Conservation (phyloP, 2,113 vertebrate genomes). For the Speoplatyrhinus poulsoni region DNA sequence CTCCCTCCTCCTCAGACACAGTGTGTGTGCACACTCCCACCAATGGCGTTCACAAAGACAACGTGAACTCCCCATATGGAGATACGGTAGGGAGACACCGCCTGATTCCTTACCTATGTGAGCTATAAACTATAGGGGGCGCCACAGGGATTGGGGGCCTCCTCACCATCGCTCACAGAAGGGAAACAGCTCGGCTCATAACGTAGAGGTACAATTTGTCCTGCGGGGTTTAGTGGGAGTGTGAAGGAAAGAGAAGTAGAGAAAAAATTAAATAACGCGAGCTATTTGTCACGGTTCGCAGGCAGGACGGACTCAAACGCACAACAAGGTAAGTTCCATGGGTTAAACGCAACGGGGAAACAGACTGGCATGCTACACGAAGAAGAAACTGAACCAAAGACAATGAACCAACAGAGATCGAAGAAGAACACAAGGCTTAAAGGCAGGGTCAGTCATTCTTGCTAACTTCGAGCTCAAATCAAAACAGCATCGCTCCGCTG, state of each 20-base stretch:
- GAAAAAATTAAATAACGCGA: slow-evolving; percentile 2
- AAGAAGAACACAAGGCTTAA: too few relatives aligned
- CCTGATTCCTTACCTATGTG: slow-evolving; percentile 25
- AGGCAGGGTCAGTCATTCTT: too few relatives aligned
- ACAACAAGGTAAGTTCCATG: too few relatives aligned
- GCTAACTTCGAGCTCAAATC: too few relatives aligned
- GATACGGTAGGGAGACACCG: slow-evolving; percentile 18
- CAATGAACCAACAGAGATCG: too few relatives aligned
- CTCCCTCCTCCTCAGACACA: neutral
- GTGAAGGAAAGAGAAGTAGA: neutral
- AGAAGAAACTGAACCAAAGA: too few relatives aligned
- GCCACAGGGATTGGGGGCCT: slow-evolving; percentile 11
- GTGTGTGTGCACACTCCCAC: slow-evolving; percentile 12
- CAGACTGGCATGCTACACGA: too few relatives aligned
- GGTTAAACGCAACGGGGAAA: too few relatives aligned
- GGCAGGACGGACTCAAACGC: too few relatives aligned
- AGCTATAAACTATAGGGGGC: neutral
- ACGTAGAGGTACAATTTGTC: slow-evolving; percentile 23
- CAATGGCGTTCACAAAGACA: slow-evolving; percentile 37
- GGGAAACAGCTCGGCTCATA: neutral
- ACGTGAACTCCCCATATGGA: slow-evolving; percentile 19
- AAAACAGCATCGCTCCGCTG: too few relatives aligned
- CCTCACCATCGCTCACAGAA: too few relatives aligned
- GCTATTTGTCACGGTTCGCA: slow-evolving; percentile 26
- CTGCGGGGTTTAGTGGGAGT: neutral